Evolutionary conservation across 2,888 invertebrate genomes (phyloP).

Genomic region (Latrodectus hesperus): DNA sequence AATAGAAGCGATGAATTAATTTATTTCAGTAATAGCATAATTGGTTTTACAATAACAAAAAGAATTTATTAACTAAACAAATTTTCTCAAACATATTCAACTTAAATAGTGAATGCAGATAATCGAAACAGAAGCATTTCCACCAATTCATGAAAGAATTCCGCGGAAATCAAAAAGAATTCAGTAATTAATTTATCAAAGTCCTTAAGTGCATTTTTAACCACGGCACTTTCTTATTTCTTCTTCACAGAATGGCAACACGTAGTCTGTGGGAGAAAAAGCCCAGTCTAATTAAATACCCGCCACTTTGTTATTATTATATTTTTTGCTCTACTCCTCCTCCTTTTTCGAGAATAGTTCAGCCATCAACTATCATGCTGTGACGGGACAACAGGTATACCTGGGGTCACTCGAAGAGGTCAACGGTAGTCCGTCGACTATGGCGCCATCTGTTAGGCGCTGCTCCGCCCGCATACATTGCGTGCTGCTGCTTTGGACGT

Average conservation of each 20-base stretch:
- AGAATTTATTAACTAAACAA: too few species aligned
- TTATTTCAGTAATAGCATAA: too few species aligned
- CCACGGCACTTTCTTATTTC: background rate
- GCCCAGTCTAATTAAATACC: slow-evolving; percentile 48
- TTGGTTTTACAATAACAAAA: too few species aligned
- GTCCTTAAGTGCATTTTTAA: background rate
- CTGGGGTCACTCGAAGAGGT: slow-evolving; percentile 41
- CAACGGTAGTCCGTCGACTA: slow-evolving; percentile 55
- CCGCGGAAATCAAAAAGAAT: background rate
- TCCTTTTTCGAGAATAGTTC: background rate
- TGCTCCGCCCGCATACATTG: slow-evolving; percentile 35
- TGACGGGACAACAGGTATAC: slow-evolving; percentile 23
- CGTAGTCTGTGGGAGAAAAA: slow-evolving; percentile 25
- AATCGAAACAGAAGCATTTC: too few species aligned
- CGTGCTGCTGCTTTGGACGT: background rate
- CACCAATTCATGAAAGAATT: too few species aligned
- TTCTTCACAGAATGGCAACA: background rate
- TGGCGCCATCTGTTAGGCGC: slow-evolving; percentile 65
- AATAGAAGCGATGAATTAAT: too few species aligned
- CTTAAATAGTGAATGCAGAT: too few species aligned
- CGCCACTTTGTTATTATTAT: slow-evolving; percentile 41
- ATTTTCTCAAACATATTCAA: too few species aligned
- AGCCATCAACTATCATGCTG: background rate
- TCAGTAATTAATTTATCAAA: background rate
- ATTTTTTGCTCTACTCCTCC: slow-evolving; percentile 24